A percentile compares a stretch with the other conserved stretches of the same genome.
Conservation (phyloP, 2,797 vertebrate species). For the Pteropus rufus region DNA sequence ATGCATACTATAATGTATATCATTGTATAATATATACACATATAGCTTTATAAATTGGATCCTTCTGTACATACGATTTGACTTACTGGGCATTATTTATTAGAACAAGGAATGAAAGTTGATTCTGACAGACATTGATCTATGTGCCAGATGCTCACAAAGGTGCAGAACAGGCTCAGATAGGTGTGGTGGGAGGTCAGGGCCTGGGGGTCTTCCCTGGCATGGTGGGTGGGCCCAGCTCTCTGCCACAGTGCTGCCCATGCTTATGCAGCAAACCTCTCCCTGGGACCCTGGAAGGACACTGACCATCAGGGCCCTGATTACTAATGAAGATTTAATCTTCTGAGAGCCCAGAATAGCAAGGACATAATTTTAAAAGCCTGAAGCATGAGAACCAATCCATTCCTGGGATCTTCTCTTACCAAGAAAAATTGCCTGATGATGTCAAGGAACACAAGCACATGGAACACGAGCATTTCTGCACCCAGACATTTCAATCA, state of each 20-base stretch:
- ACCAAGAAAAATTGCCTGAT: background rate
- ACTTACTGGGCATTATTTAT: background rate
- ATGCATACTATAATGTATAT: background rate
- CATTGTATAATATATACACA: background rate
- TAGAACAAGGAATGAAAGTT: background rate
- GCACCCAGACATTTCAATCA: background rate
- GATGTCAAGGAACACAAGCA: background rate
- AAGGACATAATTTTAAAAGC: conserved; percentile 25
- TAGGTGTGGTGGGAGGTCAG: background rate
- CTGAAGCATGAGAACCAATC: background rate
- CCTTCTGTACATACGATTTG: background rate
- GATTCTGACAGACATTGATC: background rate
- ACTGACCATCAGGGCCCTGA: background rate
- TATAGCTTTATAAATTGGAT: background rate
- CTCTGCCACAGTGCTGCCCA: background rate
- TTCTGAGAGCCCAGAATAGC: conserved; percentile 28
- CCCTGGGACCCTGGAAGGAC: background rate
- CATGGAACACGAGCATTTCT: background rate
- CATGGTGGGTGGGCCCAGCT: background rate
- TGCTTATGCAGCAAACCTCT: background rate
- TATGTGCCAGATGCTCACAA: background rate
- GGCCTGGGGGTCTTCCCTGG: background rate
- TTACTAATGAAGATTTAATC: conserved; percentile 8
- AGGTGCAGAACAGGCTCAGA: background rate
- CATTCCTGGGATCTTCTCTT: background rate